These are phyloP conservation scores for Epirrita christyi DNA, from an alignment of 2,888 invertebrate species.

Conservation along the genomic window DNA sequence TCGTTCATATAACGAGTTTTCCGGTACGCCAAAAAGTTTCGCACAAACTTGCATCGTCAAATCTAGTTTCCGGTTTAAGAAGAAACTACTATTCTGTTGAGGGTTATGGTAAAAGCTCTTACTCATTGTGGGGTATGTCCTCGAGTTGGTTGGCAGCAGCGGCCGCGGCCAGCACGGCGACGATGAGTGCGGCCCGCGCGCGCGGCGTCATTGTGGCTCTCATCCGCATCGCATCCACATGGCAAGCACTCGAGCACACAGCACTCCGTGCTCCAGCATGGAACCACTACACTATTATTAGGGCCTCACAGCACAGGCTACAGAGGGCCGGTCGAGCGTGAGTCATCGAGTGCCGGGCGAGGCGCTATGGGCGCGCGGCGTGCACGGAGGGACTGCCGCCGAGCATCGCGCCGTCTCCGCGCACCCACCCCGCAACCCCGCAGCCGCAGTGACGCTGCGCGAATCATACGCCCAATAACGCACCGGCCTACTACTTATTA, in stretches of 20 bases:
- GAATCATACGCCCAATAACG: slow-evolving; percentile 83
- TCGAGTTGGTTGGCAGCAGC: slow-evolving; percentile 91
- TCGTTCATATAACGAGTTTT: slow-evolving; percentile 16
- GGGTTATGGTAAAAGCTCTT: slow-evolving; percentile 72
- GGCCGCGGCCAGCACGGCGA: slow-evolving; percentile 64
- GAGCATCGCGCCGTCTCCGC: slow-evolving; percentile 47
- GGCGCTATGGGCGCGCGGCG: slow-evolving; percentile 57
- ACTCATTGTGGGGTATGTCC: slow-evolving; percentile 96
- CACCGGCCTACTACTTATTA: slow-evolving; percentile 75
- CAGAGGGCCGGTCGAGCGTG: slow-evolving; percentile 57
- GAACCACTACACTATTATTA: slow-evolving; percentile 66
- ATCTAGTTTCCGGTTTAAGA: not conserved
- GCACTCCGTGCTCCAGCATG: slow-evolving; percentile 63
- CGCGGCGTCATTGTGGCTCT: slow-evolving; percentile 66
- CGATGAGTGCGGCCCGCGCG: slow-evolving; percentile 63
- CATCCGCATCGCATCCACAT: slow-evolving; percentile 74
- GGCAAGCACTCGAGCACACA: slow-evolving; percentile 59
- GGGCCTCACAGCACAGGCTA: slow-evolving; percentile 41
- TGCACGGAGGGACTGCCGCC: slow-evolving; percentile 50
- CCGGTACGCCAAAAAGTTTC: slow-evolving; percentile 6
- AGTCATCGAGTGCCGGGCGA: slow-evolving; percentile 60
- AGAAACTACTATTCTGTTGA: not conserved
- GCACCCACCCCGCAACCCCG: slow-evolving; percentile 46
- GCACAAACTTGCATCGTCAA: slow-evolving; percentile 20
- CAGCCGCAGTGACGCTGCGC: slow-evolving; percentile 82